These are phyloP conservation scores for Heptranchias perlo DNA, from an alignment of 2,113 vertebrate genomes.

Conservation along the genomic window DNA sequence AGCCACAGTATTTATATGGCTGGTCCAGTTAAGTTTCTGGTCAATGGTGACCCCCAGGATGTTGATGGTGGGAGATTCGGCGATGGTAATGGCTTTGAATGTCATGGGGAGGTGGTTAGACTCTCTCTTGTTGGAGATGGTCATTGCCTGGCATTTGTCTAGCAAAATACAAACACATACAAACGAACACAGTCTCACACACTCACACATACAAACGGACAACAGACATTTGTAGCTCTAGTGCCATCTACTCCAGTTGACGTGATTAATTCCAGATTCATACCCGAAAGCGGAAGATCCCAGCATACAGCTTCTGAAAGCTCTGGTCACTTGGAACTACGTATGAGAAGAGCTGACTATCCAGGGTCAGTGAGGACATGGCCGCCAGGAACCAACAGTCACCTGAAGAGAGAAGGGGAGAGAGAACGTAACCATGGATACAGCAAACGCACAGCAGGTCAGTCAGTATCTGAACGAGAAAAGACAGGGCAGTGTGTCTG, in stretches of 20 bases:
- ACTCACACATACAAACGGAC: background rate
- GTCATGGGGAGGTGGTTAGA: too few species aligned
- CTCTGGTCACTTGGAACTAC: slow-evolving; percentile 50
- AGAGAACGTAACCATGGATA: slow-evolving; percentile 1
- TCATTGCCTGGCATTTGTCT: too few species aligned
- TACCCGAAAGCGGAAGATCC: slow-evolving; percentile 66
- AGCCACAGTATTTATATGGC: too few species aligned
- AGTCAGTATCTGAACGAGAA: background rate
- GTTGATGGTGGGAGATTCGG: too few species aligned
- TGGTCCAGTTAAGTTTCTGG: too few species aligned
- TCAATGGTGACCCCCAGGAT: too few species aligned
- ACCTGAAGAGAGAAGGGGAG: slow-evolving; percentile 58
- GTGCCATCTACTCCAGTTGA: background rate
- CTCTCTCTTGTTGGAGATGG: too few species aligned
- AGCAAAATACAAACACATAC: background rate
- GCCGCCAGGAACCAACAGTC: slow-evolving; percentile 71
- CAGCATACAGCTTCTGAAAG: slow-evolving; percentile 55
- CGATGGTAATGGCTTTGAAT: too few species aligned
- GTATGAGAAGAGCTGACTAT: slow-evolving; percentile 58
- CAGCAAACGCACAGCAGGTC: background rate
- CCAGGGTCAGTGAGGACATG: slow-evolving; percentile 64
- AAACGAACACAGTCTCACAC: background rate
- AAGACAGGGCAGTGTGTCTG: too few species aligned
- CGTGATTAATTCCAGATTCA: background rate
- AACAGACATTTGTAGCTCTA: background rate